Percentiles rank a stretch among this genome's conserved stretches.
Evolutionary conservation across 2,797 vertebrate species (phyloP).

Genomic region (Psittacula echo): DNA sequence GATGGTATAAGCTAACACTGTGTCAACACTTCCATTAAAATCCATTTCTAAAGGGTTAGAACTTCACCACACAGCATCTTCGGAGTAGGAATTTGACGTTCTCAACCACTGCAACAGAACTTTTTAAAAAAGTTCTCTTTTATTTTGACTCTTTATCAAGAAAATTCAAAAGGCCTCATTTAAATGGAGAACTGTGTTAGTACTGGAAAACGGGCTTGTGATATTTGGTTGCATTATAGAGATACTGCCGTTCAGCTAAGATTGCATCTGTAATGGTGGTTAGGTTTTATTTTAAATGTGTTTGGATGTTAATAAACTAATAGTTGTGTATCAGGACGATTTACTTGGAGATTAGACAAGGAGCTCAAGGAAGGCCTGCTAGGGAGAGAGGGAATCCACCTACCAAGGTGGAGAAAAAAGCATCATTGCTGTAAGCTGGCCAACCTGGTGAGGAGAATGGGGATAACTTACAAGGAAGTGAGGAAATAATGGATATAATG

Average conservation of each 20-base stretch:
- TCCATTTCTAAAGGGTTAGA: constrained; percentile 41
- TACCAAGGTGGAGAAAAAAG: not conserved
- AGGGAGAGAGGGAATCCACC: not conserved
- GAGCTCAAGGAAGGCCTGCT: not conserved
- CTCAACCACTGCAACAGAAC: not conserved
- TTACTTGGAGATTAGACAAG: not conserved
- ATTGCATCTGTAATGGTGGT: not conserved
- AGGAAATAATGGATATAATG: not conserved
- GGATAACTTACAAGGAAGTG: not conserved
- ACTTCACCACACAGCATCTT: not conserved
- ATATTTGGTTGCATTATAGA: not conserved
- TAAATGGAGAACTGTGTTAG: not conserved
- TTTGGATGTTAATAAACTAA: not conserved
- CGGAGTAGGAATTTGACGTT: not conserved
- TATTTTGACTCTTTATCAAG: not conserved
- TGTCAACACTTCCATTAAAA: constrained; percentile 10
- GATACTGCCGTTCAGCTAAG: not conserved
- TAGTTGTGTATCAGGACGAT: rapidly evolving
- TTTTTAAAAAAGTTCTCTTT: not conserved
- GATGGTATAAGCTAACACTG: not conserved
- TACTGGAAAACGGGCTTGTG: not conserved
- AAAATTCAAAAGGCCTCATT: not conserved
- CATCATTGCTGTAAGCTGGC: not conserved
- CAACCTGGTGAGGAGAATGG: not conserved
- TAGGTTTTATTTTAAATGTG: not conserved